Evolutionary conservation across 92 coral and sea anemone species (phyloP), one percentile per base, ranked within the genome.

Genomic region (Chrysogorgia sp.): DNA sequence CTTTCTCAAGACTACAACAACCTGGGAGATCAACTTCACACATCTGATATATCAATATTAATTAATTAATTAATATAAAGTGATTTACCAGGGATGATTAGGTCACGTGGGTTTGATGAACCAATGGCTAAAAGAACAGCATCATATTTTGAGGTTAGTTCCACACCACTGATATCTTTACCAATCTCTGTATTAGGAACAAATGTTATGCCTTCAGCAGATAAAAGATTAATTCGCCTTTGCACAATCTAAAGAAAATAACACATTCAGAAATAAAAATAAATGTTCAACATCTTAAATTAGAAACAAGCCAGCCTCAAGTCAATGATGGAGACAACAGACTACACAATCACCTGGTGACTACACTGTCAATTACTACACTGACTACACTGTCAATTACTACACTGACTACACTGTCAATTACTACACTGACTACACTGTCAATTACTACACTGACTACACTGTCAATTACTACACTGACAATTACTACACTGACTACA

Each of bases 51-150:
- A 2, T 3, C 49, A 35, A 20, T 34, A 2, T 69, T 25, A 12
- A 9, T 50, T 12, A 14, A 53, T 72, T 52, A 10, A 23, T 13
- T 1, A 0, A 29, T n/a, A 47, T n/a, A 43, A 29, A 31, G 5
- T 32, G 7, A 69, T 83, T 14, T 71, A 91, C 98, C 98, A 32
- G 96, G 93, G 30, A 93, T 82, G 15, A 92, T 96, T 1, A 93
- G 80, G 87, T 93, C 91, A 45, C 98, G 83, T 22, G 98, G 98
- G 69, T 89, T 87, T 21, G 98, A 86, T 45, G 98, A 93, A 74
- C 98, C 98, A 67, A 93, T 92, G 8, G 97, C 86, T 82, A 93
- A 68, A 52, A 93, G 88, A 13, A 93, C 92, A 74, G 94, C 98
- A 82, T 93, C 94, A 65, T 93, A 84, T 57, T 83, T 90, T 41